Base-by-base conservation (phyloP, 64 coral and sea anemone species). In the Montipora sp. region DNA sequence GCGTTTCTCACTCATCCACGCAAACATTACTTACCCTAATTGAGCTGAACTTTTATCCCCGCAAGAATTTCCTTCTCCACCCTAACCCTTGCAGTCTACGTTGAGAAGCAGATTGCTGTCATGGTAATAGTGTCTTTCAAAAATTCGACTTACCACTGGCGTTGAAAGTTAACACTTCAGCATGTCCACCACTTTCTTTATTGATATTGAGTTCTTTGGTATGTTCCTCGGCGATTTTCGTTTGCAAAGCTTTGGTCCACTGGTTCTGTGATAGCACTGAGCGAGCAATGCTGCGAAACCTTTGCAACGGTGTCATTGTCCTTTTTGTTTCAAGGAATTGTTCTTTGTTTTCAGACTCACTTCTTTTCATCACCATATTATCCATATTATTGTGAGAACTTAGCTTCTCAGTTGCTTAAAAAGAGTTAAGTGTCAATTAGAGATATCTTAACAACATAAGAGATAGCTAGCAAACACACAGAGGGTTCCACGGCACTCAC, bases 231-330 rank as follows among this genome's bases (percentile, higher is more conserved):
- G 86, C 85, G 13, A 94, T 89, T 74, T 94, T 94, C 19, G 88
- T 51, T 49, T 65, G 87, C 20, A 94, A 74, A 16, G 73, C 78
- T 83, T 75, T 87, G 10, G 92, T 94, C 92, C 92, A 94, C 47
- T 78, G 48, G 2, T 81, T 61, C 46, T 94, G 92, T 21, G 92
- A 83, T 19, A 59, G 75, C 36, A 94, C 24, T 2, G 68, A 87
- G 0, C 78, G 92, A 59, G 86, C 92, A 76, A 94, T 14, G 71
- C 66, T 74, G 8, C 75, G 87, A 83, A 94, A 94, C 22, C 67
- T 94, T 45, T 83, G 49, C 21, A 89, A 43, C 46, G 92, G 86
- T 18, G 78, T 80, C 16, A 69, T 5, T 19, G 48, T 83, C 16
- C 47, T 7, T 8, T 36, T 53, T n/a, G 68, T 14, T 77, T n/a